Evolutionary conservation across 1,140 invertebrate species (phyloP), one percentile per base, ranked within the genome.

Genomic region (Muscidifurax raptorellus): DNA sequence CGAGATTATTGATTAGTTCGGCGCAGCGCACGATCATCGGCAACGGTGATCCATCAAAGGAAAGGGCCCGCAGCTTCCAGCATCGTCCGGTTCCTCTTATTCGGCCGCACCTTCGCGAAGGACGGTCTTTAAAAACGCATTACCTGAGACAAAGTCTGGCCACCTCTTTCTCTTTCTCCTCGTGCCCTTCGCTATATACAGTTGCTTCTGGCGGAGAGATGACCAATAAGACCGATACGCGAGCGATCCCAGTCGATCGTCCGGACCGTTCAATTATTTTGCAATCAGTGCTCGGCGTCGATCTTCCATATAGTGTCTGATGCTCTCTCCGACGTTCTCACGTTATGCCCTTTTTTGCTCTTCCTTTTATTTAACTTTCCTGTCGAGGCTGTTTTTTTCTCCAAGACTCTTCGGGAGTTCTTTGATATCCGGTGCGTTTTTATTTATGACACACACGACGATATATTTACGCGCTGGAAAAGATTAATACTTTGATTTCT

Each of bases 51-150:
- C 90, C 90, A 91, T 91, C 90, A 91, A 89, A 76, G 87, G 84
- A 80, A 88, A 67, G 77, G 87, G 83, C 86, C 84, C 12, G 36
- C 47, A 15, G 40, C 66, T 47, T 81, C 80, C 27, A 81, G 64
- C 74, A 40, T 25, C 82, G n/a, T 77, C 47, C 59, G 82, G 66
- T 71, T 78, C 28, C 40, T 79, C 75, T 84, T n/a, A n/a, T 47
- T 75, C 22, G n/a, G 83, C 67, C 76, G 76, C 82, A 25, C 64
- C 76, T 71, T 32, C 47, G n/a, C 83, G 72, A 84, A 87, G 87
- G 89, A 89, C 87, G 89, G 90, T 91, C 90, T 91, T 91, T 91
- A 91, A 91, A 91, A 91, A 91, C 90, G 90, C 90, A 91, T 91
- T 91, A 91, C 88, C 88, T 80, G 88, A 89, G 69, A 80, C 77